phyloP scores from a whole-genome alignment of 2,888 invertebrate genomes.

The Apamea crenata region DNA sequence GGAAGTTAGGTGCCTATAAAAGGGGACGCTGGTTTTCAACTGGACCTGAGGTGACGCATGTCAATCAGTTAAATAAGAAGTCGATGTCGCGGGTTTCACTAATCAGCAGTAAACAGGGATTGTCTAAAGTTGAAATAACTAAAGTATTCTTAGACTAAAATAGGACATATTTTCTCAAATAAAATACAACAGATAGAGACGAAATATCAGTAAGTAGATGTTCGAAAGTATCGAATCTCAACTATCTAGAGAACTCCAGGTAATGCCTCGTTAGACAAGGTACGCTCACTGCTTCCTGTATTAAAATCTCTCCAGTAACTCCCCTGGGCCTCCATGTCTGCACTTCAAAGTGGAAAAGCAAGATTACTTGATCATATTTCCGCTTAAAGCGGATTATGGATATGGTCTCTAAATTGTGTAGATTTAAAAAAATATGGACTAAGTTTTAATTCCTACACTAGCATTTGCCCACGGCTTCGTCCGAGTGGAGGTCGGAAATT shows the following conservation, averaged over 20 bases:
- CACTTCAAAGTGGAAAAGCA: slow-evolving; percentile 42
- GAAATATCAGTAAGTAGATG: not conserved
- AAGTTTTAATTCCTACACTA: not conserved
- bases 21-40: no score
- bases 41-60: no score
- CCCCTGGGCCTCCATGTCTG: slow-evolving; percentile 47
- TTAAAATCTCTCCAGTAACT: slow-evolving; percentile 74
- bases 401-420: not conserved
- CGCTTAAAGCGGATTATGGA: not conserved
- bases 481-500: not conserved
- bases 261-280: slow-evolving; percentile 65
- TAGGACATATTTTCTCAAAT: not conserved
- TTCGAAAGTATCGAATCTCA: not conserved
- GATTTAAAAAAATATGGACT: not conserved
- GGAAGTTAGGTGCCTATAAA: no score
- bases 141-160: not conserved
- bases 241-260: not conserved
- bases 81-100: not conserved
- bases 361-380: not conserved
- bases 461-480: not conserved
- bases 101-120: not conserved
- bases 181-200: not conserved
- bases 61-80: not conserved
- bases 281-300: slow-evolving; percentile 64
- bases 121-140: not conserved